Evolutionary conservation across 2,113 vertebrate genomes (phyloP), one percentile per base, ranked within the genome.

Genomic region (Ginglymostoma cirratum): DNA sequence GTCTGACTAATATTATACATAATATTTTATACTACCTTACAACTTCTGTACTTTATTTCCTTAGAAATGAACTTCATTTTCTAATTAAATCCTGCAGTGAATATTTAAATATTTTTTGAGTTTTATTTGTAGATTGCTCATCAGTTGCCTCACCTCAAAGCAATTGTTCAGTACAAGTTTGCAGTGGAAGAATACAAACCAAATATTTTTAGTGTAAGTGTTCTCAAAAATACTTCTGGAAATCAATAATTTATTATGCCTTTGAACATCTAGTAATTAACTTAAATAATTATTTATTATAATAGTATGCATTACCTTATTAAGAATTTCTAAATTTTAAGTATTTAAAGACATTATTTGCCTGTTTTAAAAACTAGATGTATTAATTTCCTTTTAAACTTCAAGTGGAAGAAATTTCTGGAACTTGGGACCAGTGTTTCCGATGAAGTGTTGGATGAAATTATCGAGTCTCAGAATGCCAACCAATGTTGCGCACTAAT

Each of bases 81-180:
- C 86, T 7, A 83, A 34, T 52, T 42, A 78, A n/a, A 30, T 65
- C 6, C 48, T 52, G 4, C 24, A 70, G n/a, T 96, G 34, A 67
- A 80, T 45, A 45, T 87, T 38, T 95, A n/a, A 52, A 76, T 66
- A 72, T 34, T 95, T 96, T 80, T 24, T 45, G 65, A 38, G 70
- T 0, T 76, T n/a, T 67, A 65, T 96, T 96, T 27, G 96, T 94
- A 99, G 99, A 23, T 99, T 95, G 96, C 97, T 76, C 96, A 97
- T 96, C 97, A 97, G 96, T 97, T 99, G 86, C 98, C 98, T 76
- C 97, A 98, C 86, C 95, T 99, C 95, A 99, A 99, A 97, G 99
- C 98, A 2, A 98, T 99, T 45, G 24, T 99, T 96, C 98, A 98
- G 96, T 99, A 99, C 96, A 98, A 97, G 96, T 97, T 97, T 5